Conservation (phyloP, 92 coral and sea anemone genomes). For the Porites lobata region DNA sequence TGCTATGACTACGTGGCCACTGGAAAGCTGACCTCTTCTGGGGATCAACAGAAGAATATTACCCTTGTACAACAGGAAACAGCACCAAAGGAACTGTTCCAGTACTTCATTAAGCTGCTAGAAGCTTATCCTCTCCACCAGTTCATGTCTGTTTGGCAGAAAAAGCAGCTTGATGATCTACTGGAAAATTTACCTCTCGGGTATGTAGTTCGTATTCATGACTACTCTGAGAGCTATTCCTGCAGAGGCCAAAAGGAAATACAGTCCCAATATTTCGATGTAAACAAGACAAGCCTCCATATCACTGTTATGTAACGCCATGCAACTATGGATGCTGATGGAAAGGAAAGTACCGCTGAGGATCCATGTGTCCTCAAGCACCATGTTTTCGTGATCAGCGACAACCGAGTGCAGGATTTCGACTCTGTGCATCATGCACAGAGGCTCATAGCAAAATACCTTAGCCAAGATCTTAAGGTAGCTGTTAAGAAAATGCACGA, state of each 20-base stretch:
- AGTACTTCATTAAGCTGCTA: constrained; percentile 48
- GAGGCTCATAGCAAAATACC: constrained; percentile 25
- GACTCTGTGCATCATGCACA: constrained; percentile 8
- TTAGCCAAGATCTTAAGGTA: constrained; percentile 25
- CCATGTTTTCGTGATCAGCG: constrained; percentile 29
- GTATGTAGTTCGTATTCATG: constrained; percentile 32
- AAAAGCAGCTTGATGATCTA: constrained; percentile 23
- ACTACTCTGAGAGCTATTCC: constrained; percentile 43
- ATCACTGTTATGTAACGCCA: constrained; percentile 47
- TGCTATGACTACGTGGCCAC: constrained; percentile 43
- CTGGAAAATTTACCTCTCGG: constrained; percentile 27
- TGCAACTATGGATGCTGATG: constrained; percentile 39
- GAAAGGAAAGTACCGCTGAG: constrained; percentile 40
- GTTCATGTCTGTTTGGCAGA: constrained; percentile 39
- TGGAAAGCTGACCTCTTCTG: constrained; percentile 49
- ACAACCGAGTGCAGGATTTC: constrained; percentile 18
- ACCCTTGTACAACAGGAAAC: constrained; percentile 56
- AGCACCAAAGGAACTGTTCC: constrained; percentile 45
- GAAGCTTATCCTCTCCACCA: constrained; percentile 45
- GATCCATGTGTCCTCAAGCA: constrained; percentile 10
- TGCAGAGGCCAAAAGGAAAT: constrained; percentile 49
- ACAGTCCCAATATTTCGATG: constrained; percentile 46
- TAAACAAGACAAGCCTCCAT: constrained; percentile 47
- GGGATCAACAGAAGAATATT: constrained; percentile 46
- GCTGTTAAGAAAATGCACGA: constrained; percentile 46